Conservation (phyloP, 2,888 invertebrate species). For the Callosobruchus maculatus region DNA sequence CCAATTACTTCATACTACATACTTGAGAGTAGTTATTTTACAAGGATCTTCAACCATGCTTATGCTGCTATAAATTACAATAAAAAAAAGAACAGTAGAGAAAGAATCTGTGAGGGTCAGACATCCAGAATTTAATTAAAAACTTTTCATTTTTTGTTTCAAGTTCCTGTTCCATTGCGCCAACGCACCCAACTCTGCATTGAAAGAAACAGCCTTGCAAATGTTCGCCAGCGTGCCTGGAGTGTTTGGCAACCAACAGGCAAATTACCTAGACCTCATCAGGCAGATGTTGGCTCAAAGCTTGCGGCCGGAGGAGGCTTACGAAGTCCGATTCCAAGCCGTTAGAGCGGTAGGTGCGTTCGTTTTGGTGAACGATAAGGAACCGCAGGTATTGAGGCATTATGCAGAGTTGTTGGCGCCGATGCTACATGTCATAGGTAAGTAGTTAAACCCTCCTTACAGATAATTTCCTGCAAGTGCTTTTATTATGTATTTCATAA, state of each 20-base stretch:
- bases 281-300: slow-evolving; percentile 92
- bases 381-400: slow-evolving; percentile 83
- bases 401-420: slow-evolving; percentile 82
- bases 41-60: too few relatives aligned
- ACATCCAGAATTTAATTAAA: too few relatives aligned
- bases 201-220: slow-evolving; percentile 90
- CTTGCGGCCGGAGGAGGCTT: slow-evolving; percentile 62
- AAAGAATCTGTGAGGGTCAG: too few relatives aligned
- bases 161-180: slow-evolving; percentile 91
- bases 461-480: too few relatives aligned
- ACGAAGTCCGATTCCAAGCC: slow-evolving; percentile 76
- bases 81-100: too few relatives aligned
- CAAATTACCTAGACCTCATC: slow-evolving; percentile 86
- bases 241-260: slow-evolving; percentile 94
- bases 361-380: slow-evolving; percentile 89
- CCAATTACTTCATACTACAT: too few relatives aligned
- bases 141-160: background rate
- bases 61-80: too few relatives aligned
- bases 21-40: too few relatives aligned
- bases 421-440: slow-evolving; percentile 64
- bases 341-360: slow-evolving; percentile 84
- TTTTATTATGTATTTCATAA: too few relatives aligned
- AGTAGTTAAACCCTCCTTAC: background rate
- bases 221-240: slow-evolving; percentile 95
- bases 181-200: slow-evolving; percentile 72